Conservation (phyloP, 2,888 invertebrate species). For the Stenurella melanura region DNA sequence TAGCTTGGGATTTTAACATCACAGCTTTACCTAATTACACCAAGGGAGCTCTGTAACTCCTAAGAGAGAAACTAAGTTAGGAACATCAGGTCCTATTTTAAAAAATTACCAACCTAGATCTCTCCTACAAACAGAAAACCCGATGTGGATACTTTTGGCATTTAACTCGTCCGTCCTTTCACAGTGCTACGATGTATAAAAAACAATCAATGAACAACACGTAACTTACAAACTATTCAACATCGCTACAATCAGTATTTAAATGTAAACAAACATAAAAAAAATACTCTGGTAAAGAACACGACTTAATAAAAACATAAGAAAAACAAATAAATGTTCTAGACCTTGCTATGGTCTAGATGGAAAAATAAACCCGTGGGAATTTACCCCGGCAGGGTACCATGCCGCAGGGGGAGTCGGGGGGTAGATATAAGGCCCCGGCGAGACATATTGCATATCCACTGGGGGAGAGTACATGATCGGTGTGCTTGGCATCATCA, state of each 20-base stretch:
- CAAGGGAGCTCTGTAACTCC: too few species aligned
- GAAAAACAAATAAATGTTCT: background rate
- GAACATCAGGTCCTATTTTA: too few species aligned
- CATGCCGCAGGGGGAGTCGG: constrained; percentile 60
- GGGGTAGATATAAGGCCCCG: constrained; percentile 60
- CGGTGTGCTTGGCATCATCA: constrained; percentile 60
- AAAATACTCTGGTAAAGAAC: constrained; percentile 10
- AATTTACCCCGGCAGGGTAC: constrained; percentile 59
- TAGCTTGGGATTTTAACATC: too few species aligned
- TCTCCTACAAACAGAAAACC: too few species aligned
- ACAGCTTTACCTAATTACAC: too few species aligned
- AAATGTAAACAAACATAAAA: constrained; percentile 8
- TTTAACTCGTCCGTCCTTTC: too few species aligned
- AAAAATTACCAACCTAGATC: too few species aligned
- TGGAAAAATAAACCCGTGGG: constrained; percentile 65
- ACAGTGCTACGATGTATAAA: background rate
- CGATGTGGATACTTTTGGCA: too few species aligned
- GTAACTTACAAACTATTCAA: background rate
- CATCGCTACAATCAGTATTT: constrained; percentile 10
- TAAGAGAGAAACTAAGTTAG: too few species aligned
- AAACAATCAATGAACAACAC: background rate
- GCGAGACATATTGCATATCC: constrained; percentile 60
- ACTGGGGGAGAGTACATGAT: constrained; percentile 60
- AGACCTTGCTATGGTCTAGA: constrained; percentile 26
- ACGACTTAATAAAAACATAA: background rate